These are phyloP conservation scores for Archaeoteleia sp. DNA, from an alignment of 2,888 invertebrate species.

Conservation along the genomic window DNA sequence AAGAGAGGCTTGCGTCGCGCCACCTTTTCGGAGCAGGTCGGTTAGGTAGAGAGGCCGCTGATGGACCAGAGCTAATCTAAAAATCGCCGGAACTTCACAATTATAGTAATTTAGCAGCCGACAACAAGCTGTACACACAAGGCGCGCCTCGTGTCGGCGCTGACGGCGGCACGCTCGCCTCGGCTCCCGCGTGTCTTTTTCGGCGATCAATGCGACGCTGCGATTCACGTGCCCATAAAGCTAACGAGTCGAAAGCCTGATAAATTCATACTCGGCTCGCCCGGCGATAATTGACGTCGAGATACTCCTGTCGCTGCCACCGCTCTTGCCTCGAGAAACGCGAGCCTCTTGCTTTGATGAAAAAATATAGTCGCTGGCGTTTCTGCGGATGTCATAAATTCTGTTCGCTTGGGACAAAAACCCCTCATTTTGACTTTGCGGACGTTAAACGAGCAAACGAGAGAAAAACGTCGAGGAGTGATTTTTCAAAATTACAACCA, in stretches of 20 bases:
- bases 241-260: constrained; percentile 23
- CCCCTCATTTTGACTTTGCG: no score
- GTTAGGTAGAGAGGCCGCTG: constrained; percentile 63
- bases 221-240: constrained; percentile 28
- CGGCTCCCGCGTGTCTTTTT: constrained; percentile 62
- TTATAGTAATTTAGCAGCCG: constrained; percentile 74
- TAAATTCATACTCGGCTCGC: constrained; percentile 9
- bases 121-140: constrained; percentile 72
- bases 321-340: no score
- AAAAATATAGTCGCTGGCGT: no score
- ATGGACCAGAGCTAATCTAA: constrained; percentile 75
- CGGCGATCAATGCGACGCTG: constrained; percentile 34
- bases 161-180: constrained; percentile 59
- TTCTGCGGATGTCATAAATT: no score
- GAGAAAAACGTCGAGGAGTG: no score
- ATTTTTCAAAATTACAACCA: no score
- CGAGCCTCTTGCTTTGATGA: no score
- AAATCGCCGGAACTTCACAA: constrained; percentile 75
- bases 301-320: no score
- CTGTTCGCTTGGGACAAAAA: no score
- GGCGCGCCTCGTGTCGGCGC: constrained; percentile 33
- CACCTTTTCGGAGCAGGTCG: constrained; percentile 50
- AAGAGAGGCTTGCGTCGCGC: constrained; percentile 19
- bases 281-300: constrained; percentile 22
- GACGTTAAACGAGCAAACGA: no score